A percentile compares a stretch with the other conserved stretches of the same genome.
phyloP scores from a whole-genome alignment of 2,888 invertebrate genomes.

The Meiosimyza platycephala region DNA sequence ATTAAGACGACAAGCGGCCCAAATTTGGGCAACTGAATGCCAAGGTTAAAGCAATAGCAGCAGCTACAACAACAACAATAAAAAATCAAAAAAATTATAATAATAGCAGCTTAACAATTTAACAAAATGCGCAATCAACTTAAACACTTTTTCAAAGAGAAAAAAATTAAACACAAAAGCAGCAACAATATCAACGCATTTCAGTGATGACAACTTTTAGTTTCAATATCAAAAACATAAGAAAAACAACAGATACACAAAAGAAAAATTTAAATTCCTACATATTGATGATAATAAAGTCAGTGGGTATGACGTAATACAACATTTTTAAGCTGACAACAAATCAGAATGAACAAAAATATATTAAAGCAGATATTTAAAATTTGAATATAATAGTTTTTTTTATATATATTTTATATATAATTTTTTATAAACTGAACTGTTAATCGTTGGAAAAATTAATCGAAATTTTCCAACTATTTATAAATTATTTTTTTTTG shows the following conservation, averaged over 20 bases:
- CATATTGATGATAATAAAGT: neutral
- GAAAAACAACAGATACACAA: constrained; percentile 1
- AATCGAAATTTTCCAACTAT: neutral
- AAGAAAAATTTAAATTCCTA: constrained; percentile 15
- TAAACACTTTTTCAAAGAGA: neutral
- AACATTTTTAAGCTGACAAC: neutral
- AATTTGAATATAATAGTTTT: neutral
- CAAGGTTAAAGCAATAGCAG: constrained; percentile 24
- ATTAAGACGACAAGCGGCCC: neutral
- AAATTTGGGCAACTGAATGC: constrained; percentile 38
- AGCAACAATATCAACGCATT: constrained; percentile 6
- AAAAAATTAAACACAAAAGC: neutral
- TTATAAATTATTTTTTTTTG: neutral
- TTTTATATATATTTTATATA: neutral
- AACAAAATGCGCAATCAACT: constrained; percentile 24
- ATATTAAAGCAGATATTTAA: neutral
- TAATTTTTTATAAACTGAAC: neutral
- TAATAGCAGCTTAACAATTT: constrained; percentile 16
- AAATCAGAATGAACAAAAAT: neutral
- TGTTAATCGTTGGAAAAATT: neutral
- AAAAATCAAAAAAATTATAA: neutral
- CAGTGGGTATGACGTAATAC: constrained; percentile 16
- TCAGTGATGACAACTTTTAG: constrained; percentile 32
- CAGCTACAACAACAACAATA: neutral
- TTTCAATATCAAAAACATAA: constrained; percentile 2